Percentiles rank a stretch among this genome's conserved stretches.
Conservation (phyloP, 2,113 vertebrate species). For the Xerus inauris region DNA sequence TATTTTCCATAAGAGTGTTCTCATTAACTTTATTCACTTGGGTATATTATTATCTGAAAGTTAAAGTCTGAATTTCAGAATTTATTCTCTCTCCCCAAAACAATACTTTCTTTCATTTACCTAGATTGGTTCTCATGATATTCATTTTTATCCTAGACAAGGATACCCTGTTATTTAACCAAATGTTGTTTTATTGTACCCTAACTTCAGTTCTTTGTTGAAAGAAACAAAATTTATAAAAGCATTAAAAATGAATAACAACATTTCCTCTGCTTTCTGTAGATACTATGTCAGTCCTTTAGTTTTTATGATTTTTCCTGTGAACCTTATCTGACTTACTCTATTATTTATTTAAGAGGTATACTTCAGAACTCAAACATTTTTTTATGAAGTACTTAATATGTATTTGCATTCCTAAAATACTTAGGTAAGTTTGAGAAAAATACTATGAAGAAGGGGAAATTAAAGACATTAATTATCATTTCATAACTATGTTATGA, state of each 20-base stretch:
- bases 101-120: neutral
- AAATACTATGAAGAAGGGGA: neutral
- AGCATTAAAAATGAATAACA: neutral
- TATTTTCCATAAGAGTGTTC: neutral
- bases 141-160: neutral
- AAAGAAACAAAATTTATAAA: neutral
- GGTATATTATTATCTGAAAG: constrained; percentile 11
- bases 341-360: neutral
- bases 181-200: neutral
- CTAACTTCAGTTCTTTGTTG: constrained; percentile 6
- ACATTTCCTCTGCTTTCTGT: neutral
- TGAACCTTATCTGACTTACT: neutral
- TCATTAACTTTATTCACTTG: neutral
- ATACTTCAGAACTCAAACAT: neutral
- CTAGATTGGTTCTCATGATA: neutral
- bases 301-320: neutral
- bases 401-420: neutral
- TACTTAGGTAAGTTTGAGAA: constrained; percentile 3
- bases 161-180: neutral
- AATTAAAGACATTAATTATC: neutral
- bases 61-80: neutral
- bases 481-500: neutral
- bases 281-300: neutral
- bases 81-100: constrained; percentile 34
- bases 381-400: neutral